Conservation (phyloP, 23 tunicate species). For the Clavelina lepadiformis region DNA sequence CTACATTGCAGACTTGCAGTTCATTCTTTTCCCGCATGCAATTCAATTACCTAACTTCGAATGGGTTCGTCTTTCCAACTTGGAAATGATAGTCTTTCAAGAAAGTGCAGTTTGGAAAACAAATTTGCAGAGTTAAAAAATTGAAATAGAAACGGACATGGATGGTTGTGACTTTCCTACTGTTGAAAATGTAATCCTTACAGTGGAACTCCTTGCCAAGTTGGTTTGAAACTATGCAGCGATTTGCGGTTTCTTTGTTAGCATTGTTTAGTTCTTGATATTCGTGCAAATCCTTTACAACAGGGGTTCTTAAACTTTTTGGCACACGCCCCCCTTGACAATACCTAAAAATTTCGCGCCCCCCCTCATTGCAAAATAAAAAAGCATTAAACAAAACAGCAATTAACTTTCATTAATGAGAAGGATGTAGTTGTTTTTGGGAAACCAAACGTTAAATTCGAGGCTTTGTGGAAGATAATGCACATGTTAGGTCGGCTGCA, state of each 20-base stretch:
- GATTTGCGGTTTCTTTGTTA: constrained; percentile 38
- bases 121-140: constrained; percentile 15
- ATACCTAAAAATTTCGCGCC: no score
- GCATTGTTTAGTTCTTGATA: constrained; percentile 25
- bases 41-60: constrained; percentile 13
- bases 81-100: constrained; percentile 41
- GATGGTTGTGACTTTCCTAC: constrained; percentile 3
- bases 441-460: no score
- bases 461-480: no score
- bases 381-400: no score
- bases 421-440: no score
- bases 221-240: constrained; percentile 31
- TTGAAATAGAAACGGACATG: constrained; percentile 10
- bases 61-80: constrained; percentile 18
- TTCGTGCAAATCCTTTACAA: constrained; percentile 35
- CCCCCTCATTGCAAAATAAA: no score
- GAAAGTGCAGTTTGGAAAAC: constrained; percentile 25
- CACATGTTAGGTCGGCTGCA: no score
- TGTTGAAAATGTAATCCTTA: no score
- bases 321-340: no score
- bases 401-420: no score
- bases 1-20: constrained; percentile 15
- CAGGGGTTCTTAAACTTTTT: no score
- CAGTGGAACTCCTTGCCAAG: constrained; percentile 36
- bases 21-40: constrained; percentile 17